A percentile compares a stretch with the other conserved stretches of the same genome.
phyloP scores from a whole-genome alignment of 2,113 vertebrate species.

The Toxostoma redivivum region DNA sequence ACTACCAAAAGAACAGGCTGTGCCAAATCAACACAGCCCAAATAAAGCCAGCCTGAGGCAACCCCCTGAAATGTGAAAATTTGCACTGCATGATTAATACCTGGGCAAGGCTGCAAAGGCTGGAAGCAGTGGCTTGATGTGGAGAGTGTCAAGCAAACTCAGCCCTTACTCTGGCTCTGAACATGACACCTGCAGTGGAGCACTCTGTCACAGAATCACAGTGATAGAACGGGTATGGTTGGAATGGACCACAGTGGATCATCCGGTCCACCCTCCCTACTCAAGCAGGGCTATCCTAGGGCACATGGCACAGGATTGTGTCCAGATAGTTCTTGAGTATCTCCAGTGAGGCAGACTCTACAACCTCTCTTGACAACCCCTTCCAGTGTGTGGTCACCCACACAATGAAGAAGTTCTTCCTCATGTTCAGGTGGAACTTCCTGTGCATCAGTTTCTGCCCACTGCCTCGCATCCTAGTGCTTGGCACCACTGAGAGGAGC shows the following conservation, averaged over 20 bases:
- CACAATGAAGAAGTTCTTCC: not conserved
- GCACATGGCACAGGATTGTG: not conserved
- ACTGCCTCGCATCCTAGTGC: not conserved
- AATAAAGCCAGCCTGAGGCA: not conserved
- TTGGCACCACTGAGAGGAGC: not conserved
- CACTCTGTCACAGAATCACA: conserved; percentile 14
- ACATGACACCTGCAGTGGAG: conserved; percentile 81
- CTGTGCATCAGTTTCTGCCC: not conserved
- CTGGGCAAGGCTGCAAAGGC: not conserved
- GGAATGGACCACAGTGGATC: not conserved
- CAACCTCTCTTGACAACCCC: not conserved
- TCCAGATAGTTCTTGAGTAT: not conserved
- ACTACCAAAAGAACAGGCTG: not conserved
- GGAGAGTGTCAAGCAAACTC: not conserved
- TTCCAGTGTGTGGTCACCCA: accelerated
- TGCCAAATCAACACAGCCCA: not conserved
- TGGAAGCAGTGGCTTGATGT: accelerated
- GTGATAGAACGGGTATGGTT: accelerated
- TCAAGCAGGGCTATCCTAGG: not conserved
- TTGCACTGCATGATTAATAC: not conserved
- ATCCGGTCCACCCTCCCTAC: not conserved
- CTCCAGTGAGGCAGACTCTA: not conserved
- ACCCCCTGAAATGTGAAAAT: not conserved
- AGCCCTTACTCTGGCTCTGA: not conserved
- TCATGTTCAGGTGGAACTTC: not conserved